Evolutionary conservation across 2,113 vertebrate genomes (phyloP).

Genomic region (Anas platyrhynchos): DNA sequence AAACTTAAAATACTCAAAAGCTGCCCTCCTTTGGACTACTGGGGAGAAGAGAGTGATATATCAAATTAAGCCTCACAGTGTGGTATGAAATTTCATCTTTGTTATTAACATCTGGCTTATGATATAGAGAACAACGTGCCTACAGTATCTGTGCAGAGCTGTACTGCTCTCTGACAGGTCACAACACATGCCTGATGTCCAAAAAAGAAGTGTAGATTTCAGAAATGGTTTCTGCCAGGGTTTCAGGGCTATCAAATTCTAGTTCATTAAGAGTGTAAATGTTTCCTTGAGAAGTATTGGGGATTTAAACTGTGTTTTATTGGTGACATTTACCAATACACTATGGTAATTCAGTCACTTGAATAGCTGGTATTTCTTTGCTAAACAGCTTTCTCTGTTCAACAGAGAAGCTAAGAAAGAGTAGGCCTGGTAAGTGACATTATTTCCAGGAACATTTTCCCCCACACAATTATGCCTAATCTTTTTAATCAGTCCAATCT

Average conservation of each 20-base stretch:
- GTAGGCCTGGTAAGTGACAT: not conserved
- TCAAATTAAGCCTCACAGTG: not conserved
- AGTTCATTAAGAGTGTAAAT: conserved; percentile 13
- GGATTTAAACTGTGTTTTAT: conserved; percentile 16
- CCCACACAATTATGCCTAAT: not conserved
- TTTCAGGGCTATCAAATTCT: not conserved
- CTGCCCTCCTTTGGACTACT: not conserved
- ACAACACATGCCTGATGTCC: not conserved
- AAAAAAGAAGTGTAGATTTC: not conserved
- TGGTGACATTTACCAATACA: conserved; percentile 31
- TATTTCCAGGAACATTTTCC: not conserved
- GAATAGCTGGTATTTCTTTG: conserved; percentile 4
- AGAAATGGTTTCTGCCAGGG: not conserved
- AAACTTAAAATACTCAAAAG: not conserved
- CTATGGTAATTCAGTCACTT: not conserved
- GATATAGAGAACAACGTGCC: not conserved
- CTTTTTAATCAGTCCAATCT: not conserved
- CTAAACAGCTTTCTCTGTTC: not conserved
- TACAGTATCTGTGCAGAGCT: not conserved
- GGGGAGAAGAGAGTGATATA: not conserved
- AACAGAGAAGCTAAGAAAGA: not conserved
- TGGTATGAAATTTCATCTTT: not conserved
- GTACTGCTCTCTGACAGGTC: not conserved
- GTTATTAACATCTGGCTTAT: not conserved
- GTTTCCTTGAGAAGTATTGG: conserved; percentile 16